Conservation (phyloP, 1,140 invertebrate genomes). For the Microvelia longipes region DNA sequence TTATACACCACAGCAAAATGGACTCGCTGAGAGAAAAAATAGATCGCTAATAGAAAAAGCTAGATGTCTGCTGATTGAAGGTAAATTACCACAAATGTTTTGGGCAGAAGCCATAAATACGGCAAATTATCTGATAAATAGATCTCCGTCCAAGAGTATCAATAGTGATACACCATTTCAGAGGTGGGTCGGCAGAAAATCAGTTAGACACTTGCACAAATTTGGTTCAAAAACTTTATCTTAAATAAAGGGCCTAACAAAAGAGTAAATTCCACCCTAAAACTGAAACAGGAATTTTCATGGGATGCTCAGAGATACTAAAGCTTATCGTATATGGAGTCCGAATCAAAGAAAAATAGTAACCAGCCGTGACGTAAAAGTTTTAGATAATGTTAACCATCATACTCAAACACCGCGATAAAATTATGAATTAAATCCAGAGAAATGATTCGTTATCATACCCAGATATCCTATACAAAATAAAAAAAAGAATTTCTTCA, state of each 20-base stretch:
- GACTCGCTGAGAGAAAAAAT: slow-evolving; percentile 27
- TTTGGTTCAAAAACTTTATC: slow-evolving; percentile 16
- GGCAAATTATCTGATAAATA: slow-evolving; percentile 32
- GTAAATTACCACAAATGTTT: slow-evolving; percentile 14
- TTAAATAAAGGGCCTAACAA: neutral
- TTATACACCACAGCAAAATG: slow-evolving; percentile 31
- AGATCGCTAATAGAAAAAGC: slow-evolving; percentile 25
- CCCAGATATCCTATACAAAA: too few relatives aligned
- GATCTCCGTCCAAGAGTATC: slow-evolving; percentile 23
- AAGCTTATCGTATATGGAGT: neutral
- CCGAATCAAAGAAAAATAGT: neutral
- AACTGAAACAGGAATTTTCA: neutral
- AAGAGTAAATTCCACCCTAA: neutral
- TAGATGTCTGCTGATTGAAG: slow-evolving; percentile 20
- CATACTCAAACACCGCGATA: neutral
- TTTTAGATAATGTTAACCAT: neutral
- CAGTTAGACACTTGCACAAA: slow-evolving; percentile 23
- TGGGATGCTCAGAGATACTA: neutral
- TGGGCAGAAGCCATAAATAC: slow-evolving; percentile 24
- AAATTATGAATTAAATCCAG: neutral
- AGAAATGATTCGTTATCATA: too few relatives aligned
- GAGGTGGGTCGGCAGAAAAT: slow-evolving; percentile 25
- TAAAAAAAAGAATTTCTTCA: too few relatives aligned
- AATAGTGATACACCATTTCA: slow-evolving; percentile 17
- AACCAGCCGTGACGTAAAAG: neutral